A percentile compares a stretch with the other conserved stretches of the same genome.
Evolutionary conservation across 2,113 vertebrate genomes (phyloP).

Genomic region (Brachyistius frenatus): DNA sequence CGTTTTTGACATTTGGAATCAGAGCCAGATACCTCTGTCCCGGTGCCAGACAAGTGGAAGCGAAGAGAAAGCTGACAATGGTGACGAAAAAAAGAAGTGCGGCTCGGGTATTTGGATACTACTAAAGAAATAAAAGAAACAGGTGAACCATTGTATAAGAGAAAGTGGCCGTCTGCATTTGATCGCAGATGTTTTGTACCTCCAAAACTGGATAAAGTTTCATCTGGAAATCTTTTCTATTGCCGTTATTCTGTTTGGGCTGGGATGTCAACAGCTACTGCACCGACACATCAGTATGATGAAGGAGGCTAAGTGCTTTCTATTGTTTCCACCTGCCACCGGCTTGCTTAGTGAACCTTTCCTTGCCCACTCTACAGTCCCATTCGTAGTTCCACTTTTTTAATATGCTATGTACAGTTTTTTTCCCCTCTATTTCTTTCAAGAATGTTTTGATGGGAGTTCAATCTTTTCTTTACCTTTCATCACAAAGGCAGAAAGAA

Average conservation of each 20-base stretch:
- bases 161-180: constrained; percentile 5
- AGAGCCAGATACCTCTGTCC: constrained; percentile 53
- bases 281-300: constrained; percentile 17
- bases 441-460: neutral
- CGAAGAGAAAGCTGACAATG: constrained; percentile 22
- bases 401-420: neutral
- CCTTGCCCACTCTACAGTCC: neutral
- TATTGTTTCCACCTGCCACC: constrained; percentile 56
- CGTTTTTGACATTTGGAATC: constrained; percentile 52
- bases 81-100: constrained; percentile 3
- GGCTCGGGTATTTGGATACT: constrained; percentile 4
- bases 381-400: neutral
- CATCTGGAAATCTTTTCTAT: constrained; percentile 32
- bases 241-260: constrained; percentile 21
- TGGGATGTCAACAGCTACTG: constrained; percentile 53
- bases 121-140: constrained; percentile 22
- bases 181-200: neutral
- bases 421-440: neutral
- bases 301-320: constrained; percentile 62
- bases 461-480: neutral
- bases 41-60: constrained; percentile 25
- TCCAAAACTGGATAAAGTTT: neutral
- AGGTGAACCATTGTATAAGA: constrained; percentile 15
- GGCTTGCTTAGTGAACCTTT: constrained; percentile 2
- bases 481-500: no score